These are phyloP conservation scores for Drosophila meridionalis DNA, from an alignment of 2,888 invertebrate genomes.

Conservation along the genomic window DNA sequence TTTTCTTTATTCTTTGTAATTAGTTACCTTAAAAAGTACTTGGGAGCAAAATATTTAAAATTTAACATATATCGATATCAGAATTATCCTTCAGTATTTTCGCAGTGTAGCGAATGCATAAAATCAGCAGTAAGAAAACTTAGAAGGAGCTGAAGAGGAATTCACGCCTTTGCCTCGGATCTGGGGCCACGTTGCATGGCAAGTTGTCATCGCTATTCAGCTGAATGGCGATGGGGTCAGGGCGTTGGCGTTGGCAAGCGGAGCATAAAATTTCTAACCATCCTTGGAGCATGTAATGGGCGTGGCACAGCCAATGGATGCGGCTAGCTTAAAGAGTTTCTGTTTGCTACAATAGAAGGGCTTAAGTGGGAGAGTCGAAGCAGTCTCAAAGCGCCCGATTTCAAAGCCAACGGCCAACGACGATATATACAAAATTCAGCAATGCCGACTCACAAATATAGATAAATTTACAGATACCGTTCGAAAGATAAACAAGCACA, in stretches of 20 bases:
- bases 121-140: conserved; percentile 63
- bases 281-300: conserved; percentile 41
- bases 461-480: conserved; percentile 22
- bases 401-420: conserved; percentile 36
- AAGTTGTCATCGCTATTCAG: conserved; percentile 61
- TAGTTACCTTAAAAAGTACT: too few species aligned
- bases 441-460: conserved; percentile 44
- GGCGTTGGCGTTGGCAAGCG: conserved; percentile 40
- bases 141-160: conserved; percentile 49
- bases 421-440: conserved; percentile 52
- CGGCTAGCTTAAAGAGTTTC: conserved; percentile 44
- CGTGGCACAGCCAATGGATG: conserved; percentile 14
- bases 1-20: not conserved
- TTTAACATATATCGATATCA: not conserved
- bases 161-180: conserved; percentile 32
- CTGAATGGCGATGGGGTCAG: conserved; percentile 1
- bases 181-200: conserved; percentile 67
- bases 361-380: conserved; percentile 32
- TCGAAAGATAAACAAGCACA: not conserved
- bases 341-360: conserved; percentile 65
- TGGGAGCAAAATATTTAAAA: not conserved
- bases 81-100: not conserved
- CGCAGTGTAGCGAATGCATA: conserved; percentile 55
- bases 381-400: conserved; percentile 1
- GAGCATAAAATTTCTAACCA: conserved; percentile 76